A percentile compares a stretch with the other conserved stretches of the same genome.
Conservation (phyloP, 2,113 vertebrate genomes). For the Petrocephalus microphthalmus region DNA sequence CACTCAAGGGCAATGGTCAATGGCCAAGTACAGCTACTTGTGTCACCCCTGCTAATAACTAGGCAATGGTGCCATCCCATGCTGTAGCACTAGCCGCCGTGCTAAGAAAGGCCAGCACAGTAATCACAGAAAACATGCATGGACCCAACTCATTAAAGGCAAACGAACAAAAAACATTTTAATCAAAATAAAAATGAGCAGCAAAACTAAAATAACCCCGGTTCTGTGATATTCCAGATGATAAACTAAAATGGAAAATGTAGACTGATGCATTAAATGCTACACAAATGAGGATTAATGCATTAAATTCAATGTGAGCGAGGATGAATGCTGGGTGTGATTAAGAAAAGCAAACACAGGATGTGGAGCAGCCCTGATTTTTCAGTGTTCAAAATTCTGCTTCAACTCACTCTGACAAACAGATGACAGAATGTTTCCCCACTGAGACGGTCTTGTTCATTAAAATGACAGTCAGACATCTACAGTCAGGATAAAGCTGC, state of each 20-base stretch:
- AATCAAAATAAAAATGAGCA: neutral
- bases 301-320: neutral
- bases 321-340: neutral
- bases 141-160: neutral
- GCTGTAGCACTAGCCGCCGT: neutral
- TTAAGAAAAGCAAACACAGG: neutral
- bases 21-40: neutral
- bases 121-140: neutral
- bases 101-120: neutral
- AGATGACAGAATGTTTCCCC: constrained; percentile 10
- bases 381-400: constrained; percentile 11
- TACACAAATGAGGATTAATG: neutral
- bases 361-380: constrained; percentile 9
- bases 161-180: neutral
- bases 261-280: neutral
- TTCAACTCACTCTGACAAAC: constrained; percentile 11
- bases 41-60: neutral
- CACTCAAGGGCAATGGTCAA: neutral
- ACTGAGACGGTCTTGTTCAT: constrained; percentile 7
- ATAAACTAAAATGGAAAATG: neutral
- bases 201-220: neutral
- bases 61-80: neutral
- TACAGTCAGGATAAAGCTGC: neutral
- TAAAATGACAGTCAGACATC: constrained; percentile 9
- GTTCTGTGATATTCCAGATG: neutral